Evolutionary conservation across 2,888 invertebrate species (phyloP).

Genomic region (Empis livida): DNA sequence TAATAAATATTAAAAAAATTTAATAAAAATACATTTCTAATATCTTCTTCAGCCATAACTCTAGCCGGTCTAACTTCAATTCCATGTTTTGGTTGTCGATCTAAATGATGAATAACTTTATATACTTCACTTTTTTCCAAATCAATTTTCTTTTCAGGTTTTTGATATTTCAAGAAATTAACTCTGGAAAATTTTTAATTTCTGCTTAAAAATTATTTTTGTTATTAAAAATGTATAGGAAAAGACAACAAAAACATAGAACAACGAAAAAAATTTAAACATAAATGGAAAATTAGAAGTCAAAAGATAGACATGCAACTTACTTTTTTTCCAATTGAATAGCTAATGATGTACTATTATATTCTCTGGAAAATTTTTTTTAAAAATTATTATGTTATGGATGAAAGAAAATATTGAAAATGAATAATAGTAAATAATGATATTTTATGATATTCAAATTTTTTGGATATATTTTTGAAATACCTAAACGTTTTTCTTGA

Average conservation of each 20-base stretch:
- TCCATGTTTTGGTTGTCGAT: constrained; percentile 49
- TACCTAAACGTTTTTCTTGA: constrained; percentile 45
- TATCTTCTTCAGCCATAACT: constrained; percentile 54
- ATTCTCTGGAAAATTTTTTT: constrained; percentile 33
- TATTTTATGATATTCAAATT: not conserved
- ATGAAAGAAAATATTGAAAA: no score
- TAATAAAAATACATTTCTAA: constrained; percentile 20
- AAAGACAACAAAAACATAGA: not conserved
- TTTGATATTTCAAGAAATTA: constrained; percentile 83
- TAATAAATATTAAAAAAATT: not conserved
- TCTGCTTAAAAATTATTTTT: not conserved
- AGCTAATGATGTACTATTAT: constrained; percentile 39
- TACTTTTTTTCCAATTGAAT: constrained; percentile 24
- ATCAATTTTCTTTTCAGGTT: constrained; percentile 60
- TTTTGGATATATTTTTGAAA: not conserved
- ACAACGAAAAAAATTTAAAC: not conserved
- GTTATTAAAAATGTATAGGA: no score
- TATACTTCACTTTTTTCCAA: constrained; percentile 68
- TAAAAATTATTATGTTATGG: not conserved
- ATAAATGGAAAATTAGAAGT: not conserved
- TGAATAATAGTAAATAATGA: no score
- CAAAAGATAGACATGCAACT: constrained; percentile 3
- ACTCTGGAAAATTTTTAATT: constrained; percentile 45
- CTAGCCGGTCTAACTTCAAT: constrained; percentile 50
- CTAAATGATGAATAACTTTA: constrained; percentile 65